Evolutionary conservation across 2,888 invertebrate species (phyloP).

Genomic region (Athalia rosae): DNA sequence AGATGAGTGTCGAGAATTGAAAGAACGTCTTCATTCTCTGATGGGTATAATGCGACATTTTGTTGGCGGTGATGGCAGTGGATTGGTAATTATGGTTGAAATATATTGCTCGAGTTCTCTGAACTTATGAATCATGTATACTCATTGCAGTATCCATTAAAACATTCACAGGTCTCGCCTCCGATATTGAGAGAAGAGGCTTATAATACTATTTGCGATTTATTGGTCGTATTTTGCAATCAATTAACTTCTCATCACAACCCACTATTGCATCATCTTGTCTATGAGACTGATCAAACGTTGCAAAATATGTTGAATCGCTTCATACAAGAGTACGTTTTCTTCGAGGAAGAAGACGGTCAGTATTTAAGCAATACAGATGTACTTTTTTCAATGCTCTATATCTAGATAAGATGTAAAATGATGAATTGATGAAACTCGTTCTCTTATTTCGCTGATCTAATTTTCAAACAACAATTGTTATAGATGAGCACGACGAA

Average conservation of each 20-base stretch:
- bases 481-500: slow-evolving; percentile 91
- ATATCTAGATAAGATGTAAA: too few relatives aligned
- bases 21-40: slow-evolving; percentile 84
- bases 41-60: slow-evolving; percentile 83
- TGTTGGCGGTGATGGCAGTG: slow-evolving; percentile 81
- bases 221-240: slow-evolving; percentile 94
- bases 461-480: neutral
- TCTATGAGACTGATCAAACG: slow-evolving; percentile 86
- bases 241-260: slow-evolving; percentile 79
- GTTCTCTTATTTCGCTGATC: neutral
- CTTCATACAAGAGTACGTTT: slow-evolving; percentile 95
- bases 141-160: slow-evolving; percentile 6
- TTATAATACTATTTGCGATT: slow-evolving; percentile 96
- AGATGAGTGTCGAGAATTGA: slow-evolving; percentile 79
- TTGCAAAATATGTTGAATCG: slow-evolving; percentile 89
- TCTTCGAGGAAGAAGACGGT: slow-evolving; percentile 94
- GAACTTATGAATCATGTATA: slow-evolving; percentile 19
- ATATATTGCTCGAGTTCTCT: neutral
- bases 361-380: slow-evolving; percentile 56
- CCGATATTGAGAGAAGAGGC: slow-evolving; percentile 77
- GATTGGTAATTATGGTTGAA: slow-evolving; percentile 78
- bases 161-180: slow-evolving; percentile 48
- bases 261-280: slow-evolving; percentile 78
- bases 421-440: too few relatives aligned
- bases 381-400: neutral